phyloP scores from a whole-genome alignment of 2,888 invertebrate species.

The Lycaena phlaeas region DNA sequence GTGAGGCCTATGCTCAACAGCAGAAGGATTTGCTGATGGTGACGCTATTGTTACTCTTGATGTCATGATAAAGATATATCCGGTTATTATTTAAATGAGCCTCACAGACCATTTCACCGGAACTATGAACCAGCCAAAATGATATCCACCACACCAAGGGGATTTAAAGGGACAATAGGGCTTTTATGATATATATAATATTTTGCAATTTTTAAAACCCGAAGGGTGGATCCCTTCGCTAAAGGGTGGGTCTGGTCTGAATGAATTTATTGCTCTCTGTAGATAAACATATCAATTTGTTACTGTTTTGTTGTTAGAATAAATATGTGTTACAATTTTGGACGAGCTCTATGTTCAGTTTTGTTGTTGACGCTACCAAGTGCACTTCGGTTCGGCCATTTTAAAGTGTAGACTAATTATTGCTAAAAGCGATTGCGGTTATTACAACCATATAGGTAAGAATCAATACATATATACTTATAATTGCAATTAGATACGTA shows the following conservation, averaged over 20 bases:
- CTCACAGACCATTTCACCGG: constrained; percentile 63
- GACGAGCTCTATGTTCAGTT: constrained; percentile 46
- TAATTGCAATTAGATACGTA: no score
- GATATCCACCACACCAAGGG: constrained; percentile 39
- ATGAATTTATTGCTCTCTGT: constrained; percentile 68
- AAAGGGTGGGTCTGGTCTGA: constrained; percentile 64
- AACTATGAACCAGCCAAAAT: constrained; percentile 60
- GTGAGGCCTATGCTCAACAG: no score
- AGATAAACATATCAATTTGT: constrained; percentile 74
- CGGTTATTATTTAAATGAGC: constrained; percentile 43
- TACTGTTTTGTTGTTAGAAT: constrained; percentile 62
- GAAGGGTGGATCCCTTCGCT: constrained; percentile 65
- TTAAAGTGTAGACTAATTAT: constrained; percentile 9
- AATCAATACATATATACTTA: no score
- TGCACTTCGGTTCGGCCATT: constrained; percentile 25
- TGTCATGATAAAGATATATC: neutral
- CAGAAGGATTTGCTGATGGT: no score
- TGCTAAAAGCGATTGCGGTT: constrained; percentile 13
- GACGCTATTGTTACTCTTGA: no score
- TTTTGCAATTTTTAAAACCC: constrained; percentile 67
- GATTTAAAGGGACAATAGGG: constrained; percentile 32
- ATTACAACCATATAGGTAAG: no score
- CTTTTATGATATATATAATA: constrained; percentile 69
- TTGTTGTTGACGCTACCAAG: constrained; percentile 42
- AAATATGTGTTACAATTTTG: constrained; percentile 62